phyloP scores from a whole-genome alignment of 2,797 vertebrate species.

The Falco naumanni region DNA sequence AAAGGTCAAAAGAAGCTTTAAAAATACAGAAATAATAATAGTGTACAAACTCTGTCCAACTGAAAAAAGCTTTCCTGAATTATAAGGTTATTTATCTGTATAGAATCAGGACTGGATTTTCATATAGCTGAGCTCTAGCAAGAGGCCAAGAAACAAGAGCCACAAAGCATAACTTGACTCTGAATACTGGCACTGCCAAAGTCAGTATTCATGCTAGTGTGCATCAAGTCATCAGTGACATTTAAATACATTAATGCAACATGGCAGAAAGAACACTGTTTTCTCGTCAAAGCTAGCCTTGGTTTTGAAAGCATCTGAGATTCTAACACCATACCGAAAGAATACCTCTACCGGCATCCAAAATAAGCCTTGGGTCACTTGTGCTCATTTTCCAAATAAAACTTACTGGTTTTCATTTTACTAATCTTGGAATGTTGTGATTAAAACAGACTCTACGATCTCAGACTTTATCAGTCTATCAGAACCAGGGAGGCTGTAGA shows the following conservation, averaged over 20 bases:
- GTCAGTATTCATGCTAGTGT: accelerated
- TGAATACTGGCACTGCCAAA: not conserved
- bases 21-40: not conserved
- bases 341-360: not conserved
- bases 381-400: not conserved
- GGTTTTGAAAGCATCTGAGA: not conserved
- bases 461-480: not conserved
- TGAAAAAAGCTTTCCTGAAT: not conserved
- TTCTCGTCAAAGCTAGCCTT: not conserved
- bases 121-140: not conserved
- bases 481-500: not conserved
- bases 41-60: not conserved
- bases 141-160: not conserved
- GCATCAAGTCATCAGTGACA: not conserved
- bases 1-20: not conserved
- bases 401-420: not conserved
- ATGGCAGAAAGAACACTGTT: not conserved
- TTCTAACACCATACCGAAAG: not conserved
- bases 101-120: not conserved
- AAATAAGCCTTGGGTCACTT: not conserved
- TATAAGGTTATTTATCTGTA: not conserved
- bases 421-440: not conserved
- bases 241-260: not conserved
- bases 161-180: not conserved
- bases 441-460: not conserved